A percentile compares a stretch with the other conserved stretches of the same genome.
Evolutionary conservation across 2,113 vertebrate species (phyloP).

Genomic region (Podarcis raffonei): DNA sequence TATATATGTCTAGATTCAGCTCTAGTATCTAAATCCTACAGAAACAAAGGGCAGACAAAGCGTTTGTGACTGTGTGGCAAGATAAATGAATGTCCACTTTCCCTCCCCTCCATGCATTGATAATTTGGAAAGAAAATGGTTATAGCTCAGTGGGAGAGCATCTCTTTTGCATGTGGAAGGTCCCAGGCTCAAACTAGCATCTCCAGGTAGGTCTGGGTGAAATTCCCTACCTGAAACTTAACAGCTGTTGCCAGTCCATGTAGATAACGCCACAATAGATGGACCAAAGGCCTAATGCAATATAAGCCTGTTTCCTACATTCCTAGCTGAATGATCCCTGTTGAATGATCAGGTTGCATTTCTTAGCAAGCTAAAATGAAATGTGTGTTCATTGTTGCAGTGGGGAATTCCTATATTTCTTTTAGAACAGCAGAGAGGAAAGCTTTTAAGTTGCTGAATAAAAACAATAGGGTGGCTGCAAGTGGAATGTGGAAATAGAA

Average conservation of each 20-base stretch:
- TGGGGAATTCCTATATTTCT: background rate
- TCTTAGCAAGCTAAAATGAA: slow-evolving; percentile 46
- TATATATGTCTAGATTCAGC: too few relatives aligned
- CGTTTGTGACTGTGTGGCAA: slow-evolving; percentile 52
- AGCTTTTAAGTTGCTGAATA: background rate
- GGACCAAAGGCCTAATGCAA: too few relatives aligned
- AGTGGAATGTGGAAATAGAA: background rate
- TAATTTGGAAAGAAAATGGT: background rate
- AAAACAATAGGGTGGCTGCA: background rate
- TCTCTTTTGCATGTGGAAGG: background rate
- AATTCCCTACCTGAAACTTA: background rate
- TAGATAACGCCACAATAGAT: too few relatives aligned
- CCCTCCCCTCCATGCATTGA: slow-evolving; percentile 58
- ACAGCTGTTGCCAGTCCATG: background rate
- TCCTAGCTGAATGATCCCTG: background rate
- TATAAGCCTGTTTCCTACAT: too few relatives aligned
- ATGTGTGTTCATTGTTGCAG: slow-evolving; percentile 15
- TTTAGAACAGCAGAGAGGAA: background rate
- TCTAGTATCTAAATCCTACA: too few relatives aligned
- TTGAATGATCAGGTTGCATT: slow-evolving; percentile 41
- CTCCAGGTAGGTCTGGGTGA: too few relatives aligned
- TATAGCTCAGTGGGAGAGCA: background rate
- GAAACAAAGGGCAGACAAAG: slow-evolving; percentile 37
- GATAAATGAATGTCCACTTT: slow-evolving; percentile 50
- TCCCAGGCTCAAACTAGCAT: too few relatives aligned